Conservation (phyloP, 2,888 invertebrate genomes). For the Lithophane ornitopus region DNA sequence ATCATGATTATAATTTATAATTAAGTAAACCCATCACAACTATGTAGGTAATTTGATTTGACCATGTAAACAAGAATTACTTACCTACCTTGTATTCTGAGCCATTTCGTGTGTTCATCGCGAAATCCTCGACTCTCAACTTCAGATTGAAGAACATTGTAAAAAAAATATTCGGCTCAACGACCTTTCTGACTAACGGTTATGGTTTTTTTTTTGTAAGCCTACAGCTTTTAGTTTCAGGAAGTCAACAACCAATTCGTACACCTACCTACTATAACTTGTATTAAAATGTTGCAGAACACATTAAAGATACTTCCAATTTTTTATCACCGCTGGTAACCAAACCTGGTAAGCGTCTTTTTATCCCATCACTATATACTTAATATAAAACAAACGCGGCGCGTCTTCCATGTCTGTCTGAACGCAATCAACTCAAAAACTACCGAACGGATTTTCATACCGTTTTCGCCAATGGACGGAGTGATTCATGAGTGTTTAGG, state of each 20-base stretch:
- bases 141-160: not conserved
- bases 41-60: not conserved
- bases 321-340: constrained; percentile 80
- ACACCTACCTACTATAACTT: not conserved
- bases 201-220: not conserved
- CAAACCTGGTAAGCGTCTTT: constrained; percentile 76
- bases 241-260: not conserved
- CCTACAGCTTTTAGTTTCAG: not conserved
- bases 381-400: too few species aligned
- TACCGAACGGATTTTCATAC: too few species aligned
- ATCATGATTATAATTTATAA: too few species aligned
- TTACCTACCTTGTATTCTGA: not conserved
- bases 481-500: too few species aligned
- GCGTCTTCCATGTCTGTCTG: too few species aligned
- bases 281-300: constrained; percentile 73
- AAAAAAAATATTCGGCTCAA: not conserved
- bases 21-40: not conserved
- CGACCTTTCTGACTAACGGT: not conserved
- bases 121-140: not conserved
- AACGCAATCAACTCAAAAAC: too few species aligned
- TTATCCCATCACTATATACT: not conserved
- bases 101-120: not conserved
- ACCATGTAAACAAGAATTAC: not conserved
- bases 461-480: too few species aligned
- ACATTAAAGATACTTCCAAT: constrained; percentile 77